Evolutionary conservation across 2,888 invertebrate genomes (phyloP), one percentile per base, ranked within the genome.

Genomic region (Camponotus fellah): DNA sequence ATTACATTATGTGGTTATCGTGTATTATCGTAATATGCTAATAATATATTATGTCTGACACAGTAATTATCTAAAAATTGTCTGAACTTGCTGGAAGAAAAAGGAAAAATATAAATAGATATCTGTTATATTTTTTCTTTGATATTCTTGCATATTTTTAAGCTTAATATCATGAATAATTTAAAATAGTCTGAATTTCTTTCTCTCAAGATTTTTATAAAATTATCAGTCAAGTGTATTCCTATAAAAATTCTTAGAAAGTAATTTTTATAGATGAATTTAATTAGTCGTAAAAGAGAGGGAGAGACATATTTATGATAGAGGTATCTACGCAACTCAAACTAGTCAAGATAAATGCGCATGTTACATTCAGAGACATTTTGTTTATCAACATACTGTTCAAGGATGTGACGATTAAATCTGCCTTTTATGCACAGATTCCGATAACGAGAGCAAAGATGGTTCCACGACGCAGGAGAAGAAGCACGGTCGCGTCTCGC

Each of bases 381-480:
- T 37, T 49, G 17, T 79, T 69, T 60, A 62, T 58, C 56, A 69
- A 69, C n/a, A 34, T 0, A 3, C 4, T 17, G 37, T 21, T 71
- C 34, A 46, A 64, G 26, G 32, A 34, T 40, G 40, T 49, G 26
- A 76, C 40, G 53, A 62, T n/a, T 43, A 40, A 32, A 34, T 66
- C 46, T 43, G 75, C 60, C 74, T 34, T 79, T 60, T 56, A 8
- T 71, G 37, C 76, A 5, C 95, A 96, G 96, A 96, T 95, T 96
- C 96, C 87, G 97, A 97, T 94, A 96, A 96, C 86, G 96, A 96
- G 88, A 97, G 94, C 92, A 95, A 95, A 87, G 95, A 95, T 93
- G 95, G 94, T 80, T 93, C 94, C 69, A 90, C 93, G 64, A 83
- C 92, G 46, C 94, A 95, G 86, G 95, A 96, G 94, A 96, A 97